Evolutionary conservation across 2,888 invertebrate genomes (phyloP), one percentile per base, ranked within the genome.

Genomic region (Electrophaes corylata): DNA sequence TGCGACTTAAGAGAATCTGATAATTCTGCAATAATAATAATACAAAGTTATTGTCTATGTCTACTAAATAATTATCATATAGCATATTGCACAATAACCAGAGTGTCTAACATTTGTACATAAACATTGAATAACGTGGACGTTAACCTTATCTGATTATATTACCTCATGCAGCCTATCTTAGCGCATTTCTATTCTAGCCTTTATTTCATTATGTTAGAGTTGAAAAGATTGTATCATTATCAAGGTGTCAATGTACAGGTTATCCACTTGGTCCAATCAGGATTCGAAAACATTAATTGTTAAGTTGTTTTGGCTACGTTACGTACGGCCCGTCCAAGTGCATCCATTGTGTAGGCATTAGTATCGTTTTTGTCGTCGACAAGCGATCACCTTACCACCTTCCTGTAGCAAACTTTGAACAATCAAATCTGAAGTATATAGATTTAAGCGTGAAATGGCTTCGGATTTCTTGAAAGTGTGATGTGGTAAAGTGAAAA

Each of bases 271-370:
- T 29, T 62, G 44, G 41, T 57, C 64, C 66, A 70, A 73, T 75
- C 71, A 65, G 64, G 65, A 67, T 62, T 57, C 65, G 65, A 44
- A 57, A 46, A 52, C 66, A 64, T 72, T 75, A 78, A 81, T 78
- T 75, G 75, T 67, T 59, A 51, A 69, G 64, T 78, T 86, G 86
- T 88, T 88, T 85, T 84, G 84, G 72, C 80, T 29, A 20, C 20
- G 20, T 3, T 5, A n/a, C n/a, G n/a, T 81, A 74, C 68, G 64
- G 16, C 37, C 55, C 19, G 70, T 64, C 73, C 75, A 84, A 83
- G 70, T n/a, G n/a, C n/a, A n/a, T 64, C 73, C 75, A 84, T 84
- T 83, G 85, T 84, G 71, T 57, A 71, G 58, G 57, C 70, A 76
- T 78, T 78, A 70, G 68, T 77, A 71, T 78, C 65, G 77, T 76